These are phyloP conservation scores for Drosophila asahinai DNA, from an alignment of 1,140 invertebrate species.

Conservation along the genomic window DNA sequence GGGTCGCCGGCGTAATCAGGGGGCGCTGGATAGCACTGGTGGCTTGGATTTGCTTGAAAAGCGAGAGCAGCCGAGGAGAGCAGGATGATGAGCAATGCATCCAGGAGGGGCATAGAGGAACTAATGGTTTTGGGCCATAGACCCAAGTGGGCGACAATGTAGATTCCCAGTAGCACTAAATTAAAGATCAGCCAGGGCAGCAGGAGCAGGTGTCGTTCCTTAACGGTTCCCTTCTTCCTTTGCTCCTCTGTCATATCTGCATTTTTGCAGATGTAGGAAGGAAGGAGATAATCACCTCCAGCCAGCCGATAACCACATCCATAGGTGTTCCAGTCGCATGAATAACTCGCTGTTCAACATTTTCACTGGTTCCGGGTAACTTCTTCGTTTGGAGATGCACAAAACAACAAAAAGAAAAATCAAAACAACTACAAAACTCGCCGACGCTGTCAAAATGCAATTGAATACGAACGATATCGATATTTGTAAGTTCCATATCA, in stretches of 20 bases:
- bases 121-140: background rate
- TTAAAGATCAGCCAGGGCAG: slow-evolving; percentile 67
- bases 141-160: slow-evolving; percentile 1
- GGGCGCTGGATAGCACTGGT: slow-evolving; percentile 47
- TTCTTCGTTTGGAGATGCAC: background rate
- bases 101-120: background rate
- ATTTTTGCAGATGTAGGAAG: too few relatives aligned
- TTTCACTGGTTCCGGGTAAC: slow-evolving; percentile 8
- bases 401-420: too few relatives aligned
- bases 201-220: slow-evolving; percentile 67
- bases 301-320: slow-evolving; percentile 66
- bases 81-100: background rate
- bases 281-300: slow-evolving; percentile 35
- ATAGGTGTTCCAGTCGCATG: slow-evolving; percentile 62
- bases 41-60: slow-evolving; percentile 61
- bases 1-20: slow-evolving; percentile 8
- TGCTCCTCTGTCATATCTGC: background rate
- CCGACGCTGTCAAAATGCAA: slow-evolving; percentile 2
- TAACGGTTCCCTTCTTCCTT: slow-evolving; percentile 60
- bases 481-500: background rate
- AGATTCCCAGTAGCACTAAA: slow-evolving; percentile 2
- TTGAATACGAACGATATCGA: background rate
- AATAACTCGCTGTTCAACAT: slow-evolving; percentile 56
- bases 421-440: background rate
- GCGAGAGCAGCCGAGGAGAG: slow-evolving; percentile 20